A percentile compares a stretch with the other conserved stretches of the same genome.
Evolutionary conservation across 2,888 invertebrate genomes (phyloP).

Genomic region (Thumatha senex): DNA sequence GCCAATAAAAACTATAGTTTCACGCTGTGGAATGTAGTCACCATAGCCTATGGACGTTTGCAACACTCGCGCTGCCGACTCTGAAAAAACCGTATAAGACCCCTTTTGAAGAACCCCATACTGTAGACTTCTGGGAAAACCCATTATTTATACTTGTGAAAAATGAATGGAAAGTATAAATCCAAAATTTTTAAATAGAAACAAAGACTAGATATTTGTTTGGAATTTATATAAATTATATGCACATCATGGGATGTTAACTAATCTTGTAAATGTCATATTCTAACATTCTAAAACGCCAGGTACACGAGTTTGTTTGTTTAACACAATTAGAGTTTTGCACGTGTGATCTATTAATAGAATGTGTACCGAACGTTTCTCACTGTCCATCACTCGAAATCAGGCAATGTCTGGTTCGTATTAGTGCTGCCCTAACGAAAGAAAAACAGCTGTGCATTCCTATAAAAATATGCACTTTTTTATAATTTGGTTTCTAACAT

Average conservation of each 20-base stretch:
- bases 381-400: constrained; percentile 75
- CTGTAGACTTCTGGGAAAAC: no score
- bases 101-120: no score
- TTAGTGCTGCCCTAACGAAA: constrained; percentile 53
- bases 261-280: constrained; percentile 45
- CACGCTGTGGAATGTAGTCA: no score
- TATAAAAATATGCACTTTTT: constrained; percentile 36
- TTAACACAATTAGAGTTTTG: constrained; percentile 78
- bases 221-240: no score
- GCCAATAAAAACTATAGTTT: no score
- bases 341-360: constrained; percentile 75
- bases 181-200: no score
- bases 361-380: constrained; percentile 53
- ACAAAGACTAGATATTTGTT: no score
- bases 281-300: constrained; percentile 42
- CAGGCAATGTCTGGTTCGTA: constrained; percentile 66
- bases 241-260: constrained; percentile 7
- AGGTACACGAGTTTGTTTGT: constrained; percentile 69
- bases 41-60: no score
- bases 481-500: constrained; percentile 12
- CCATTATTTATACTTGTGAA: no score
- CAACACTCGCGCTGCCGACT: no score
- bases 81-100: no score
- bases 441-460: constrained; percentile 45
- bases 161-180: no score